Evolutionary conservation across 2,797 vertebrate genomes (phyloP).

Genomic region (Gobio occitaniae): DNA sequence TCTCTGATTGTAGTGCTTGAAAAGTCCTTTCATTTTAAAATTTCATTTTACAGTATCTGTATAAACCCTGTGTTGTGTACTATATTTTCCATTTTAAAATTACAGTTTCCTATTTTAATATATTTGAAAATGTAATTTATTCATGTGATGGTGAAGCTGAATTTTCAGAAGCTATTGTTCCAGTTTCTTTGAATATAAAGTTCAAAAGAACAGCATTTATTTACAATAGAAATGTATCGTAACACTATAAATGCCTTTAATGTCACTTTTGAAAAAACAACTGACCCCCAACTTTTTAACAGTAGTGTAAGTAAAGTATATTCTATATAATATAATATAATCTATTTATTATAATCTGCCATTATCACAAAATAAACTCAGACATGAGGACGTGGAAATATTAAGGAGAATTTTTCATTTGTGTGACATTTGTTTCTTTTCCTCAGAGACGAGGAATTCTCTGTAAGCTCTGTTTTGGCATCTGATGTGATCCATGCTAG

Average conservation of each 20-base stretch:
- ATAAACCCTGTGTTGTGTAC: no score
- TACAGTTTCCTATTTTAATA: neutral
- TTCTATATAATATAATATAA: no score
- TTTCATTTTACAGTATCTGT: no score
- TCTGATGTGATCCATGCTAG: constrained; percentile 96
- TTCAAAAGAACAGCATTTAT: neutral
- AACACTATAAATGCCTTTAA: neutral
- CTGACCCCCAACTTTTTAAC: neutral
- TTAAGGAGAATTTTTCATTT: neutral
- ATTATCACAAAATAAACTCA: neutral
- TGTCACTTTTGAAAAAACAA: neutral
- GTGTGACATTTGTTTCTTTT: constrained; percentile 1
- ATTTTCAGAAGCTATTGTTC: neutral
- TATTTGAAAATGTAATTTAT: neutral
- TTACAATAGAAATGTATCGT: no score
- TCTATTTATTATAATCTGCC: no score
- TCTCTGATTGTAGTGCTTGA: no score
- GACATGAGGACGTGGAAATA: neutral
- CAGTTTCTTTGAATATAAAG: neutral
- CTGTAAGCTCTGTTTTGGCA: constrained; percentile 92
- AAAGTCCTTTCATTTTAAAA: no score
- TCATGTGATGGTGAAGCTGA: neutral
- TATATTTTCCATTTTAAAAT: neutral
- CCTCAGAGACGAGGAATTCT: constrained; percentile 92
- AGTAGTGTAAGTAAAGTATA: neutral